A percentile compares a stretch with the other conserved stretches of the same genome.
Conservation (phyloP, 2,888 invertebrate species). For the Stratiomys singularior region DNA sequence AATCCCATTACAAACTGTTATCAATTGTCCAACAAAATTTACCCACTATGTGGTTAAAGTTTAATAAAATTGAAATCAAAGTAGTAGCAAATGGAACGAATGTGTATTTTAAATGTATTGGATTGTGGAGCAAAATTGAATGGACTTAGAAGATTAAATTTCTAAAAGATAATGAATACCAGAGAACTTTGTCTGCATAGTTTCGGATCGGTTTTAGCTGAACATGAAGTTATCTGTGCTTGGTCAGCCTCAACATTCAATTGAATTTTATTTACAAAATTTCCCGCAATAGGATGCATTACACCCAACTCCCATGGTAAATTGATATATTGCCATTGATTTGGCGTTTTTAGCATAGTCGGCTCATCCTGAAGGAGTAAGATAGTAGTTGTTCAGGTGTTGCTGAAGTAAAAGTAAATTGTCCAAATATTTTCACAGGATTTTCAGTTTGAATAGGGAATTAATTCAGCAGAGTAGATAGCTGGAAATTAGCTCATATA, state of each 20-base stretch:
- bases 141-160: slow-evolving; percentile 33
- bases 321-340: background rate
- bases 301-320: background rate
- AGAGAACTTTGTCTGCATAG: slow-evolving; percentile 2
- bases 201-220: background rate
- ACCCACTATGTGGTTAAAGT: slow-evolving; percentile 23
- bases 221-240: slow-evolving; percentile 16
- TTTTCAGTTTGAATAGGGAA: too few species aligned
- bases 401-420: too few species aligned
- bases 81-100: background rate
- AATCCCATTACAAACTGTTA: too few species aligned
- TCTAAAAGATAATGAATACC: slow-evolving; percentile 24
- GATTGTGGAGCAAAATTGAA: slow-evolving; percentile 33
- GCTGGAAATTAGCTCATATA: too few species aligned
- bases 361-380: too few species aligned
- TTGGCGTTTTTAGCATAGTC: too few species aligned
- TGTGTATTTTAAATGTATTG: slow-evolving; percentile 28
- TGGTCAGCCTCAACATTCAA: slow-evolving; percentile 5
- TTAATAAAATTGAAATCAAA: slow-evolving; percentile 35
- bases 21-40: too few species aligned
- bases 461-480: too few species aligned
- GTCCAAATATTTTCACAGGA: too few species aligned
- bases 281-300: background rate
- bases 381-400: too few species aligned
- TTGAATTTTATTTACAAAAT: slow-evolving; percentile 17